Conservation (phyloP, 2,113 vertebrate genomes). For the Quiscalus mexicanus region DNA sequence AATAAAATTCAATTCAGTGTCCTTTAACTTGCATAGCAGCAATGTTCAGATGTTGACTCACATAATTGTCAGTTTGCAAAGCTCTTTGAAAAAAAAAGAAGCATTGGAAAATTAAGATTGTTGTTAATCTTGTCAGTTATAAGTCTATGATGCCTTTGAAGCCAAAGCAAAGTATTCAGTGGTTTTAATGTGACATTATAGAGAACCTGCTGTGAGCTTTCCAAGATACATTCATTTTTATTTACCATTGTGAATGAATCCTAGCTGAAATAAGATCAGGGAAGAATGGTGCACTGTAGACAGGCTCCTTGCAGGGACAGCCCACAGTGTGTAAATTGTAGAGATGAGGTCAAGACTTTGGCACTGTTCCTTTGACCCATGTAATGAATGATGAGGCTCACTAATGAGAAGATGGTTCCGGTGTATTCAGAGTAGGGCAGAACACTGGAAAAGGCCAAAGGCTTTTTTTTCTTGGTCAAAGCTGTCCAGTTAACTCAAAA, state of each 20-base stretch:
- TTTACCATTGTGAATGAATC: background rate
- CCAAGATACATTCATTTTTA: background rate
- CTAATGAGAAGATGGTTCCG: slow-evolving; percentile 55
- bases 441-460: slow-evolving; percentile 15
- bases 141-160: background rate
- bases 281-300: background rate
- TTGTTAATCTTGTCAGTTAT: background rate
- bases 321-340: background rate
- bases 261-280: background rate
- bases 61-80: background rate
- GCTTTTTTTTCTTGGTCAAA: background rate
- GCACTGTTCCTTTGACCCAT: slow-evolving; percentile 3
- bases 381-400: slow-evolving; percentile 34
- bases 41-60: background rate
- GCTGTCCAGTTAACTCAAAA: slow-evolving; percentile 11
- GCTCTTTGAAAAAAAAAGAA: background rate
- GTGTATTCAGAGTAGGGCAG: slow-evolving; percentile 14
- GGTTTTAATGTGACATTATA: background rate
- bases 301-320: background rate
- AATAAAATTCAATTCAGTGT: background rate
- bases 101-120: background rate
- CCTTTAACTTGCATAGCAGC: background rate
- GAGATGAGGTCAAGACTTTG: background rate
- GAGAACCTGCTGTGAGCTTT: background rate
- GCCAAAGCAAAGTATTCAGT: background rate